Conservation (phyloP, 2,888 invertebrate species). For the Imbricaverruca yamaguchii region DNA sequence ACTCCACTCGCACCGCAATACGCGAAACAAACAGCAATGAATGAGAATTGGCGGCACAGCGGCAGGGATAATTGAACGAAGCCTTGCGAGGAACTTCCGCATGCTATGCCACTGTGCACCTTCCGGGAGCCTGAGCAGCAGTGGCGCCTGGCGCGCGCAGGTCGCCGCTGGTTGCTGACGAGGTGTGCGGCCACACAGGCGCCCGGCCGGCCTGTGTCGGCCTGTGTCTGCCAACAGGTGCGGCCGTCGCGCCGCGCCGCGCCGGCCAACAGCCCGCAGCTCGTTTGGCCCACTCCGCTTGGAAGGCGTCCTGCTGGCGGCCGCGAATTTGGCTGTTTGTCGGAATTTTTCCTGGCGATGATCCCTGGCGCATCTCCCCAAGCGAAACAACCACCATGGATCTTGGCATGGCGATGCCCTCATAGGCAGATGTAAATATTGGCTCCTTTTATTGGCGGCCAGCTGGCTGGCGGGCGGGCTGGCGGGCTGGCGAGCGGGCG, state of each 20-base stretch:
- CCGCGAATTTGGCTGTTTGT: constrained; percentile 14
- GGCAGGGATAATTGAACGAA: no score
- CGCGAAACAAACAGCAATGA: no score
- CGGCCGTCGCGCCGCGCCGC: background rate
- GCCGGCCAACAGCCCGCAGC: background rate
- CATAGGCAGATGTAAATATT: constrained; percentile 22
- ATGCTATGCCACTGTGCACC: no score
- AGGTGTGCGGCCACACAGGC: no score
- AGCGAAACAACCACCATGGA: constrained; percentile 17
- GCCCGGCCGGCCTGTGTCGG: no score
- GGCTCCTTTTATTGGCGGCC: constrained; percentile 17
- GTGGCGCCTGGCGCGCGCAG: no score
- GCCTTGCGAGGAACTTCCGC: no score
- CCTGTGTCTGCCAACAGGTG: background rate
- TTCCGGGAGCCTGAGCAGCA: no score
- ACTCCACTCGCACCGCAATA: no score
- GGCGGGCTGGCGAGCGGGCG: background rate
- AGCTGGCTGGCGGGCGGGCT: background rate
- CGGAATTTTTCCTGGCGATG: constrained; percentile 20
- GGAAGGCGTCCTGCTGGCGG: constrained; percentile 13
- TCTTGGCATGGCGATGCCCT: constrained; percentile 21
- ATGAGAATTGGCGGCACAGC: no score
- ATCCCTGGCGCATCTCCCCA: constrained; percentile 20
- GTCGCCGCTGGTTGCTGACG: no score
- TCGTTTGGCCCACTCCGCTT: constrained; percentile 8